Conservation (phyloP, 2,888 invertebrate species). For the Lasioglossum figueresi region DNA sequence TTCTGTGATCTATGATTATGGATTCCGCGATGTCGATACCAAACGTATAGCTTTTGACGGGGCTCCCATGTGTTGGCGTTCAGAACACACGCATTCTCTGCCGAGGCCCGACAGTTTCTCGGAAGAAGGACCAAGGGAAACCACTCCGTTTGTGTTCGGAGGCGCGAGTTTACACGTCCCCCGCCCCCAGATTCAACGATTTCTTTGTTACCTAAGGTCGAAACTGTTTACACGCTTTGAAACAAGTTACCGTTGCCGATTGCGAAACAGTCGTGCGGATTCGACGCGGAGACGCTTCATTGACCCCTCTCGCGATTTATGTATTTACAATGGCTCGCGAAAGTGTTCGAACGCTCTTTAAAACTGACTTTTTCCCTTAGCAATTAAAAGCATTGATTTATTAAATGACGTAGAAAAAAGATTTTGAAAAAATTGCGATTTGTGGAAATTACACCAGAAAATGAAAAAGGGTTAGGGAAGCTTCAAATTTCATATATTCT, state of each 20-base stretch:
- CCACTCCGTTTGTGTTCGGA: constrained; percentile 34
- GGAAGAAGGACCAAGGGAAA: constrained; percentile 39
- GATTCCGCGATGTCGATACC: constrained; percentile 70
- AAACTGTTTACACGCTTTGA: neutral
- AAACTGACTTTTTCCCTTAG: too few species aligned
- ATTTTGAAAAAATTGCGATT: too few species aligned
- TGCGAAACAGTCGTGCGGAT: neutral
- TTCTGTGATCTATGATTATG: constrained; percentile 77
- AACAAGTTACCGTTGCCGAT: constrained; percentile 7
- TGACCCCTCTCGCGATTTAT: neutral
- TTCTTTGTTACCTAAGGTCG: constrained; percentile 12
- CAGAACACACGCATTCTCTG: constrained; percentile 22
- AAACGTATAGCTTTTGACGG: constrained; percentile 57
- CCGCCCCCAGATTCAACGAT: neutral
- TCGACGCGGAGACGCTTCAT: neutral
- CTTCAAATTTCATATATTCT: too few species aligned
- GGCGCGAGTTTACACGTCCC: neutral
- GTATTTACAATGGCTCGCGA: too few species aligned
- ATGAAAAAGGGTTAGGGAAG: too few species aligned
- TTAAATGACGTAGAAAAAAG: too few species aligned
- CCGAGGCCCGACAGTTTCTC: constrained; percentile 24
- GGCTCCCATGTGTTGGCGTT: neutral
- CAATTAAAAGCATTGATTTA: too few species aligned
- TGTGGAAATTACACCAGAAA: too few species aligned
- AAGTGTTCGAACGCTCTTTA: too few species aligned